Base-by-base conservation (phyloP, 2,113 vertebrate genomes). In the Leucosticte australis region DNA sequence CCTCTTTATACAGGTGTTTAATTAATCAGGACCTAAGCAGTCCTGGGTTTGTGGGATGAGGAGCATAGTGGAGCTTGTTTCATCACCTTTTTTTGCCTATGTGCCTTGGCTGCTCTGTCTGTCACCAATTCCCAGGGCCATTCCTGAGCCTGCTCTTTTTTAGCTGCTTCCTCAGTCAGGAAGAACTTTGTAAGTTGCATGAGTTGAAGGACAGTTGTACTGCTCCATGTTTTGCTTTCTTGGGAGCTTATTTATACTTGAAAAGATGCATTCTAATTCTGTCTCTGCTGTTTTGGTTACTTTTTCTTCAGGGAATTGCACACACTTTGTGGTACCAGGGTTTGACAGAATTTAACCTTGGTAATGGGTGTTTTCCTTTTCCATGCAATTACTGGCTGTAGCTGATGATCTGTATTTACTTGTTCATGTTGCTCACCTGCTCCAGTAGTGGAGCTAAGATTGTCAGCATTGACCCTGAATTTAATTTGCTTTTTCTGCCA, bases 251-350 rank as follows among this genome's bases (percentile, higher is more conserved):
- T 70, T 93, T 94, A 71, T 84, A 55, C 64, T 64, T 88, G 63
- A 33, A 19, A 55, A 78, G 44, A 37, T 30, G 21, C 19, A 33
- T 74, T 93, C 86, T 88, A 83, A 86, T 83, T 86, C 52, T 67
- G 80, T 86, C 73, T 86, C 63, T 68, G 37, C 35, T 94, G 76
- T 80, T 96, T 89, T 90, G 76, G 31, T 78, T 92, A 47, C n/a
- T 64, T 30, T 33, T 41, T 60, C 88, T 83, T 52, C 39, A 59
- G 92, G 68, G 75, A 89, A 80, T 60, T 80, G 76, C 35, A 37
- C 0, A 1, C 0, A 0, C 62, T 79, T 81, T 30, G 39, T 67
- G 55, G 83, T 16, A 70, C 30, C 13, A 26, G 56, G 21, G 15
- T 73, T 86, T 90, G 76, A 83, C 55, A 89, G 39, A 42, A 37